Base-by-base conservation (phyloP, 2,888 invertebrate species). In the Tetramorium bicarinatum region DNA sequence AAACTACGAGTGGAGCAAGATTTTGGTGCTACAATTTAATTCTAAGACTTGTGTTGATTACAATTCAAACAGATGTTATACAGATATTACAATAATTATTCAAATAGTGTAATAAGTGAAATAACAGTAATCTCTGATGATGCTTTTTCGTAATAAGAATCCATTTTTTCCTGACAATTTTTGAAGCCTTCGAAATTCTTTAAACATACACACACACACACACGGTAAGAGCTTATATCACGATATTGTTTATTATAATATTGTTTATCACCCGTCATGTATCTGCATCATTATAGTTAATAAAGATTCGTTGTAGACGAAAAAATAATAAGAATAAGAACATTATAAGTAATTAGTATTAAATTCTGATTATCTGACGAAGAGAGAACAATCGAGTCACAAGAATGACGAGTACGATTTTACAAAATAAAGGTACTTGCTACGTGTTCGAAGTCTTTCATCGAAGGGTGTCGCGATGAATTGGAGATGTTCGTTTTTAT, bases 401-500 rank as follows among this genome's bases (percentile, higher is more conserved):
- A 13, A 62, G 34, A 6, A 9, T 38, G 38, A 71, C 34, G 21
- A 7, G 49, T 8, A 8, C 54, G 41, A 38, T 52, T 25, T 4
- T 13, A 49, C n/a, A 52, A 67, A 54, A 8, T 25, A 1, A 54
- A 52, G 34, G 11, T 11, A 56, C 56, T 15, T 69, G 44, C 8
- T 77, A 77, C 54, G n/a, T 52, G 2, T 2, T 38, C 38, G 2
- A 54, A 13, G 38, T 52, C 9, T 18, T 25, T 41, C 13, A 2
- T 6, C 34, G 3, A 49, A 25, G 2, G 56, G 21, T 77, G 64
- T 76, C 52, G 8, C 15, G 47, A 13, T 41, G 3, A 18, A 11
- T 66, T 41, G 34, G 9, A 47, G 15, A n/a, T 34, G 71, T n/a
- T 21, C 13, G 13, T 6, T 56, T 59, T 71, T 71, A 79, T 79